A percentile compares a stretch with the other conserved stretches of the same genome.
These are phyloP conservation scores for Protula sp. DNA, from an alignment of 2,888 invertebrate species.

Conservation along the genomic window DNA sequence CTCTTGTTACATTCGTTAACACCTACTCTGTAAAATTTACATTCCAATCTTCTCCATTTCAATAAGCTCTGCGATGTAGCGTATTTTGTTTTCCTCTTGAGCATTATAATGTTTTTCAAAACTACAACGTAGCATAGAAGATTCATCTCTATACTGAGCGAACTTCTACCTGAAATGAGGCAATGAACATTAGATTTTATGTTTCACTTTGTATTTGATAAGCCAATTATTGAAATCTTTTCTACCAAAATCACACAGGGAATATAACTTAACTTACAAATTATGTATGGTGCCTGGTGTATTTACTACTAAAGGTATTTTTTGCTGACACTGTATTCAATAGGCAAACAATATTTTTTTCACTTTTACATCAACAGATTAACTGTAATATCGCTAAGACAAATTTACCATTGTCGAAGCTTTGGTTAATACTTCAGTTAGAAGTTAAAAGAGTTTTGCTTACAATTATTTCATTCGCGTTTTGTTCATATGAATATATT, in stretches of 20 bases:
- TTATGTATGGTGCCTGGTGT: neutral
- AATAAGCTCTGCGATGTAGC: conserved; percentile 41
- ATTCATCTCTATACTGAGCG: conserved; percentile 33
- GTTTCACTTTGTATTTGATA: too few relatives aligned
- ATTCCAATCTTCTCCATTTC: conserved; percentile 36
- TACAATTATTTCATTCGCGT: neutral
- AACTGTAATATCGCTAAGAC: too few relatives aligned
- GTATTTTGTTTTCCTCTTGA: conserved; percentile 33
- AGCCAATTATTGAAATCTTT: neutral
- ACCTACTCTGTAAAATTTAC: conserved; percentile 45
- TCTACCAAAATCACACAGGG: neutral
- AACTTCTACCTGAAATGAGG: conserved; percentile 9
- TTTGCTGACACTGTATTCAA: too few relatives aligned
- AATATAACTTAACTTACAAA: neutral
- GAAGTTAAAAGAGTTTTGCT: too few relatives aligned
- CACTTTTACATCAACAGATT: too few relatives aligned
- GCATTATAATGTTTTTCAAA: conserved; percentile 39
- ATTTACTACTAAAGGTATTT: too few relatives aligned
- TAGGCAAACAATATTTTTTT: too few relatives aligned
- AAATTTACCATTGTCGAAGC: too few relatives aligned
- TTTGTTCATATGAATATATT: too few relatives aligned
- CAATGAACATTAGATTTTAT: too few relatives aligned
- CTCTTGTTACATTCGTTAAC: too few relatives aligned
- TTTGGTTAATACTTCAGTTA: too few relatives aligned
- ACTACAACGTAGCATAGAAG: conserved; percentile 36